Evolutionary conservation across 2,113 vertebrate species (phyloP).

Genomic region (Burhinus oedicnemus): DNA sequence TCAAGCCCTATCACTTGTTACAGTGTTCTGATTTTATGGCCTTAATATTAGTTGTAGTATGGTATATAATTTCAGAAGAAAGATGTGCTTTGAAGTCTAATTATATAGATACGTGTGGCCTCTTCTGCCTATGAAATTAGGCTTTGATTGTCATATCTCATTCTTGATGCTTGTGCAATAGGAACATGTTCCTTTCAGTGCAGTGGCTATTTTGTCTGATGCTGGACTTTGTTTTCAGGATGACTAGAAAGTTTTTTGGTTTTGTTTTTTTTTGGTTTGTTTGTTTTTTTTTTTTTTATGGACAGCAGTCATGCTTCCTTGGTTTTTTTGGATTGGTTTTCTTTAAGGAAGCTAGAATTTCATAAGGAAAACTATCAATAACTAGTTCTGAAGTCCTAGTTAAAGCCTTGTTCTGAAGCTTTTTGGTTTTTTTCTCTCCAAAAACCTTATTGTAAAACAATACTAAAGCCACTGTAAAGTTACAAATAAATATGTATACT

Average conservation of each 20-base stretch:
- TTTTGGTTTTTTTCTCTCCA: background rate
- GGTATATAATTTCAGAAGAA: conserved; percentile 36
- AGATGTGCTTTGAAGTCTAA: conserved; percentile 52
- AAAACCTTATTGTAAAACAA: conserved; percentile 2
- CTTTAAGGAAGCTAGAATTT: conserved; percentile 29
- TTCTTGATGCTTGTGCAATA: conserved; percentile 70
- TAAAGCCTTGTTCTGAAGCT: conserved; percentile 34
- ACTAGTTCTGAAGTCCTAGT: conserved; percentile 16
- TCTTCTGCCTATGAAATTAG: conserved; percentile 47
- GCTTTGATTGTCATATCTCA: conserved; percentile 58
- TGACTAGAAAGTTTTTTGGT: background rate
- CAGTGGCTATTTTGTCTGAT: conserved; percentile 55
- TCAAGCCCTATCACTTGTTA: conserved; percentile 49
- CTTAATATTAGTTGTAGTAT: conserved; percentile 11
- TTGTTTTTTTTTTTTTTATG: background rate
- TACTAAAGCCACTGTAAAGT: conserved; percentile 68
- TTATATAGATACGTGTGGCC: background rate
- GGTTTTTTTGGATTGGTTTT: background rate
- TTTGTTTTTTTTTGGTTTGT: no score
- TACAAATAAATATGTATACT: conserved; percentile 66
- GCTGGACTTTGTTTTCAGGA: conserved; percentile 52
- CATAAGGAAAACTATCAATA: conserved; percentile 14
- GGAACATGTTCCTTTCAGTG: conserved; percentile 51
- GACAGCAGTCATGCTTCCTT: background rate
- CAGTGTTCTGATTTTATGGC: conserved; percentile 47